Conservation (phyloP, 2,113 vertebrate genomes). For the Capreolus pygargus region DNA sequence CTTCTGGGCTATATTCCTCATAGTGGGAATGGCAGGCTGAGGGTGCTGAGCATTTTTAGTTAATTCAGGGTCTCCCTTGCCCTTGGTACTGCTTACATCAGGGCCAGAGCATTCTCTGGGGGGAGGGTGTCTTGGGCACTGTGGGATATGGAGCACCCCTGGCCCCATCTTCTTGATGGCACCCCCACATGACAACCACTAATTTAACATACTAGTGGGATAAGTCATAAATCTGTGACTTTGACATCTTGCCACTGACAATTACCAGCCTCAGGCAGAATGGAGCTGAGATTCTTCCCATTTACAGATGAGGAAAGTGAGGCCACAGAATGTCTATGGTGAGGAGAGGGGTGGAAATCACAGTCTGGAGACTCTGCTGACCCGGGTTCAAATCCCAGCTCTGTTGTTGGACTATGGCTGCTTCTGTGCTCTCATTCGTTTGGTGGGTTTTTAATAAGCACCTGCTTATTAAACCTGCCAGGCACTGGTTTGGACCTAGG, state of each 20-base stretch:
- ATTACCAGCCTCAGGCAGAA: neutral
- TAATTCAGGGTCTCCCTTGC: neutral
- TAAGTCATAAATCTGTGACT: too few relatives aligned
- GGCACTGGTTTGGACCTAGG: neutral
- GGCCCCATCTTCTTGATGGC: neutral
- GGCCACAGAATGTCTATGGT: neutral
- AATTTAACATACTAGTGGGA: neutral
- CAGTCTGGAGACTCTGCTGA: neutral
- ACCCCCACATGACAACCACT: neutral
- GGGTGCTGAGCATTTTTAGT: too few relatives aligned
- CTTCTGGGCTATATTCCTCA: neutral
- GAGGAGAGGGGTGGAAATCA: too few relatives aligned
- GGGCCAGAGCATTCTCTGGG: neutral
- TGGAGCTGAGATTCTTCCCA: neutral
- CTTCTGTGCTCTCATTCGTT: neutral
- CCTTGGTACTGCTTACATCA: rapidly evolving
- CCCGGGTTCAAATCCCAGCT: neutral
- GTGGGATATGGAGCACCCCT: neutral
- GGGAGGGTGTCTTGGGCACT: neutral
- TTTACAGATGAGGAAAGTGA: neutral
- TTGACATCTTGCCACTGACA: too few relatives aligned
- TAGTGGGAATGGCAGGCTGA: rapidly evolving
- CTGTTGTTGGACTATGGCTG: neutral
- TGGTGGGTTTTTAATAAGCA: neutral
- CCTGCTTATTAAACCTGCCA: neutral